Conservation (phyloP, 2,797 vertebrate genomes). For the Agapornis canus region DNA sequence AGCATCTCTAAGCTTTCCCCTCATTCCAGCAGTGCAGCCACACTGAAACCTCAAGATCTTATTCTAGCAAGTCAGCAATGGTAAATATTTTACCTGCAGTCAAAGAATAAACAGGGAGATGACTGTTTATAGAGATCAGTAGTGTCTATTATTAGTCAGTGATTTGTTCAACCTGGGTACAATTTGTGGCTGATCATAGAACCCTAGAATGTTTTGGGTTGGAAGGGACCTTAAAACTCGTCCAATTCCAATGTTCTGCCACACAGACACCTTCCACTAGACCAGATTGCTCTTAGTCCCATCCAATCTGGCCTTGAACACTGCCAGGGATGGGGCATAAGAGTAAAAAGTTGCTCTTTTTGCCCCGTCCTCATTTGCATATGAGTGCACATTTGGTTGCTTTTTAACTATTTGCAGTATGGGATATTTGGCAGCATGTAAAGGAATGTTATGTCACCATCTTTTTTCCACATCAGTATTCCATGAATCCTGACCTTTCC, state of each 20-base stretch:
- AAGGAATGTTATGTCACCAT: not conserved
- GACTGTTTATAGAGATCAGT: not conserved
- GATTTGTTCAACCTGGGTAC: not conserved
- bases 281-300: not conserved
- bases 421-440: not conserved
- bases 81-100: not conserved
- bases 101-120: not conserved
- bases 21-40: not conserved
- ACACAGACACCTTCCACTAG: not conserved
- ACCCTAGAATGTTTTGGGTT: not conserved
- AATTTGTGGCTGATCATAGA: not conserved
- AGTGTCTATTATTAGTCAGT: not conserved
- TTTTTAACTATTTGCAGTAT: not conserved
- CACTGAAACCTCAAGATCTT: not conserved
- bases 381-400: fast-evolving
- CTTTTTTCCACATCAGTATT: fast-evolving
- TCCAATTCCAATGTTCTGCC: not conserved
- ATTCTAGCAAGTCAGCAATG: not conserved
- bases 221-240: not conserved
- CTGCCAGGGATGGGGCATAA: not conserved
- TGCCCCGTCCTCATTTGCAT: not conserved
- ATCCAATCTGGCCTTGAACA: not conserved
- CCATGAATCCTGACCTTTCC: not conserved
- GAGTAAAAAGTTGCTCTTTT: not conserved
- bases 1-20: not conserved